phyloP scores from a whole-genome alignment of 2,113 vertebrate species.

The Petromus typicus region DNA sequence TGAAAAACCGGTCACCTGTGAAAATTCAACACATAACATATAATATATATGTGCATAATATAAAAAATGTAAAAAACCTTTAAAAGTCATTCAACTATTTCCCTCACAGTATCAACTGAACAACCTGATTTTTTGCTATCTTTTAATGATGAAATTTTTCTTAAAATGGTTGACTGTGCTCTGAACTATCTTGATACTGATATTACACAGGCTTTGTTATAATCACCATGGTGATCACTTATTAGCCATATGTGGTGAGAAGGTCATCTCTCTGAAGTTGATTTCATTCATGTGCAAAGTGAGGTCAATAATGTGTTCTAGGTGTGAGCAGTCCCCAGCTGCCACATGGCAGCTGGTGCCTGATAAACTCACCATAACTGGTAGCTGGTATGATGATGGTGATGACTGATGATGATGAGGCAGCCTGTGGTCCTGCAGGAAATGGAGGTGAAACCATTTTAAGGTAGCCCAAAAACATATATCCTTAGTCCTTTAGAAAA shows the following conservation, averaged over 20 bases:
- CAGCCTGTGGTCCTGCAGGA: neutral
- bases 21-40: neutral
- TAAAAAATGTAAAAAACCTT: slow-evolving; percentile 1
- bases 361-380: neutral
- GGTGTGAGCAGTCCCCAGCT: neutral
- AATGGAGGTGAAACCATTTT: slow-evolving; percentile 33
- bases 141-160: slow-evolving; percentile 19
- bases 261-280: neutral
- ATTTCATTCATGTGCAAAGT: neutral
- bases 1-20: neutral
- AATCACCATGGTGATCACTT: neutral
- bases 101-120: neutral
- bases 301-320: neutral
- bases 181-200: neutral
- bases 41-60: neutral
- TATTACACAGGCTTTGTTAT: neutral
- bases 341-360: neutral
- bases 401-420: neutral
- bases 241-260: neutral
- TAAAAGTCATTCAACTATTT: neutral
- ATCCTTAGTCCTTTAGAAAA: slow-evolving; percentile 5
- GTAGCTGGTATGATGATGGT: neutral
- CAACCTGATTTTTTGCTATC: neutral
- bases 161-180: slow-evolving; percentile 32
- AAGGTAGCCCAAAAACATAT: neutral